Evolutionary conservation across 2,797 vertebrate genomes (phyloP).

Genomic region (Aphelocoma californica): DNA sequence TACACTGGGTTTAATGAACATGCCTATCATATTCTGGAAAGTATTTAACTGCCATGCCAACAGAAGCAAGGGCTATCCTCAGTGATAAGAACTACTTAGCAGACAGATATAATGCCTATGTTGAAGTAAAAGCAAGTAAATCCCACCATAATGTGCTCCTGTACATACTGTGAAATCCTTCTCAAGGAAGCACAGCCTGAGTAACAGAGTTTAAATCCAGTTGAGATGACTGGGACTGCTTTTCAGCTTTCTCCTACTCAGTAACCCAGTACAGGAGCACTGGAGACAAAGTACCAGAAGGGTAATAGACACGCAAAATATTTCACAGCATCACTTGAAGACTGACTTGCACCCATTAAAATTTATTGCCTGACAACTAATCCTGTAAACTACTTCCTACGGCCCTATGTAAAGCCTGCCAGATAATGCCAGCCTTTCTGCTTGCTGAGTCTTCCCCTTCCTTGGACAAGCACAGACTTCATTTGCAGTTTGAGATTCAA

Average conservation of each 20-base stretch:
- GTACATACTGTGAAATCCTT: constrained; percentile 10
- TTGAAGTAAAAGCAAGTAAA: constrained; percentile 43
- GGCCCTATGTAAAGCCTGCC: background rate
- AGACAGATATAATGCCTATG: background rate
- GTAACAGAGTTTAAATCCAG: constrained; percentile 17
- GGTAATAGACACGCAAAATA: background rate
- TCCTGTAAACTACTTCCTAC: background rate
- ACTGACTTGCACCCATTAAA: background rate
- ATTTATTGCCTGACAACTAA: background rate
- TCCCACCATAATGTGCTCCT: background rate
- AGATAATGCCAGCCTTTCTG: background rate
- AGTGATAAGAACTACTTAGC: constrained; percentile 29
- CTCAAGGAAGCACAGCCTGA: background rate
- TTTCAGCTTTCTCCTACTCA: background rate
- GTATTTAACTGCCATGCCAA: constrained; percentile 22
- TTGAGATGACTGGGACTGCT: background rate
- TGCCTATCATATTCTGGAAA: constrained; percentile 1
- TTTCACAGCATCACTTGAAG: background rate
- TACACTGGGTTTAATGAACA: background rate
- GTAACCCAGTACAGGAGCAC: background rate
- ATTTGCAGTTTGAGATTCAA: background rate
- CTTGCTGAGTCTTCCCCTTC: background rate
- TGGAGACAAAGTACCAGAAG: background rate
- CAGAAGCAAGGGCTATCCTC: constrained; percentile 16
- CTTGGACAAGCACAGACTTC: background rate